phyloP scores from a whole-genome alignment of 2,888 invertebrate species.

The Lasioglossum lativentre region DNA sequence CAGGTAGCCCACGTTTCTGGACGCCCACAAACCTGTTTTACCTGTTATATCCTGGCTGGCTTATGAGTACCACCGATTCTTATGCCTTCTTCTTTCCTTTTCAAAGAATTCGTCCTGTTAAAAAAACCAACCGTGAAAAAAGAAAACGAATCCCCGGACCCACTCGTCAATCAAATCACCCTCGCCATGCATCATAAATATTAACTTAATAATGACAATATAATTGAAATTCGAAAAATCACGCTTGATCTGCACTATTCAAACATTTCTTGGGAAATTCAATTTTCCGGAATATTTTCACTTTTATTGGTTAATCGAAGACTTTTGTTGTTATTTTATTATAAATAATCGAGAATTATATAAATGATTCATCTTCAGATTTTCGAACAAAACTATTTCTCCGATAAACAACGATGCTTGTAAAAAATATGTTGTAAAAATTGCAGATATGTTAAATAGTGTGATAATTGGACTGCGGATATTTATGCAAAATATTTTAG shows the following conservation, averaged over 20 bases:
- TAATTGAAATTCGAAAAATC: background rate
- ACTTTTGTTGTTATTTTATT: no score
- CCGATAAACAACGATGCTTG: background rate
- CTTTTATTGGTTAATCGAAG: background rate
- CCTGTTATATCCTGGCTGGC: slow-evolving; percentile 78
- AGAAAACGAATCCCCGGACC: slow-evolving; percentile 4
- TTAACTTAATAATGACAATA: background rate
- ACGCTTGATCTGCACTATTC: background rate
- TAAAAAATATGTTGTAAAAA: background rate
- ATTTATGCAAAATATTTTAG: no score
- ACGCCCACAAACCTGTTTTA: slow-evolving; percentile 83
- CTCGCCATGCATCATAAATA: background rate
- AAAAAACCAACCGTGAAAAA: background rate
- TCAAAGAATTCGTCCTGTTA: slow-evolving; percentile 10
- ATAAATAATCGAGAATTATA: no score
- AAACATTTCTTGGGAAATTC: background rate
- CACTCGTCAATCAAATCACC: slow-evolving; percentile 20
- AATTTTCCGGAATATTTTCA: background rate
- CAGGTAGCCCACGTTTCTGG: slow-evolving; percentile 73
- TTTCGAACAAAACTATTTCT: background rate
- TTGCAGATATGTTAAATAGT: background rate
- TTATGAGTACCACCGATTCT: slow-evolving; percentile 74
- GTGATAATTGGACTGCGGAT: background rate
- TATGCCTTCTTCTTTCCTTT: slow-evolving; percentile 55
- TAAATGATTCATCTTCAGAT: no score